Conservation (phyloP, 2,113 vertebrate species). For the Burhinus bistriatus region DNA sequence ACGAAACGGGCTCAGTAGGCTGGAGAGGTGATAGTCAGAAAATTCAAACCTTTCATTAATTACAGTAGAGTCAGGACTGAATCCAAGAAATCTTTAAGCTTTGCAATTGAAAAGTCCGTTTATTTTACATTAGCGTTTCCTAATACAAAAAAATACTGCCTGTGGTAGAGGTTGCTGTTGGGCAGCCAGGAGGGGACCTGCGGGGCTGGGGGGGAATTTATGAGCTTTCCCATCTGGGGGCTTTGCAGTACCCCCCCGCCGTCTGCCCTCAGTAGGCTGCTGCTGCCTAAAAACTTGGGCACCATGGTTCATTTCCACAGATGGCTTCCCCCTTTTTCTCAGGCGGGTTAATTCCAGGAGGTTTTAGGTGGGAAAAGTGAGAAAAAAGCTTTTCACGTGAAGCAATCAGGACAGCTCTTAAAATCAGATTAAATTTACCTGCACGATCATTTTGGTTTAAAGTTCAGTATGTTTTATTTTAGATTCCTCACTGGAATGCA, state of each 20-base stretch:
- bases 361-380: neutral
- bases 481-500: neutral
- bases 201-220: neutral
- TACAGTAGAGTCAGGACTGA: neutral
- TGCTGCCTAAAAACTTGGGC: neutral
- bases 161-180: neutral
- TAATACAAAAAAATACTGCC: neutral
- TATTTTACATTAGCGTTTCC: neutral
- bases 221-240: neutral
- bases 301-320: neutral
- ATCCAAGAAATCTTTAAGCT: neutral
- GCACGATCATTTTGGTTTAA: rapidly evolving
- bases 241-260: neutral
- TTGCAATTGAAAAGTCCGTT: neutral
- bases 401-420: neutral
- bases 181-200: neutral
- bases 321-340: neutral
- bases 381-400: neutral
- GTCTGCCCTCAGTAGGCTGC: neutral
- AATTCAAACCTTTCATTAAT: neutral
- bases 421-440: neutral
- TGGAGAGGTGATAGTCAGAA: neutral
- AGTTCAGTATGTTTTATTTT: neutral
- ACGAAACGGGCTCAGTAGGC: neutral
- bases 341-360: neutral